Base-by-base conservation (phyloP, 2,113 vertebrate species). In the Ctenomys sociabilis region DNA sequence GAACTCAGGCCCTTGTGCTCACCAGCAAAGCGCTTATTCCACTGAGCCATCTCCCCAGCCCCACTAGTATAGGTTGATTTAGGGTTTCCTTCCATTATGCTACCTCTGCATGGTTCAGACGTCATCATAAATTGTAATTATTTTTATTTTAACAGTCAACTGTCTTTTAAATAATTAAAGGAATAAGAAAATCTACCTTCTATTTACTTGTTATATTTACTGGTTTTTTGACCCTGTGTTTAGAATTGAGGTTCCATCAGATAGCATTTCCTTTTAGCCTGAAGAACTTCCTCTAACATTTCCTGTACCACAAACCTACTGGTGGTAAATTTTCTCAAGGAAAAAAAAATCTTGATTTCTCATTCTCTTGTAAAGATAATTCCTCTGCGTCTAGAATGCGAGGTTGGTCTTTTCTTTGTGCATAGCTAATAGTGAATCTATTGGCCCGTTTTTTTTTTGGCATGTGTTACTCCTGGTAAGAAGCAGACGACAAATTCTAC, bases 231-330 rank as follows among this genome's bases (percentile, higher is more conserved):
- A 86, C 28, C 32, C 49, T 91, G 95, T 86, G 17, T 84, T 95
- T 81, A 92, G 40, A 86, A 37, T 13, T 32, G 12, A 82, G 37
- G 88, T 93, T 90, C 88, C 72, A 40, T 90, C 32, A 92, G 11
- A 11, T 81, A 85, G 37, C 8, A 16, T 54, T 95, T 93, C 37
- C 40, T 19, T 54, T 91, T n/a, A 78, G 80, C 73, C 40, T 95
- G 59, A 75, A 97, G 37, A 94, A 61, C 61, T 72, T 81, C 70
- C 59, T 80, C 70, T 91, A 88, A 88, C 64, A 92, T 96, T 88
- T 92, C 82, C 3, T 0, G 32, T 28, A 52, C 24, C 4, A 8
- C 4, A 88, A 43, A 66, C 59, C 70, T 35, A 49, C 43, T 30
- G 73, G 17, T 30, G 4, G 54, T 81, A 28, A 89, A 84, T 78